Evolutionary conservation across 2,888 invertebrate species (phyloP).

Genomic region (Argyra leucocephala): DNA sequence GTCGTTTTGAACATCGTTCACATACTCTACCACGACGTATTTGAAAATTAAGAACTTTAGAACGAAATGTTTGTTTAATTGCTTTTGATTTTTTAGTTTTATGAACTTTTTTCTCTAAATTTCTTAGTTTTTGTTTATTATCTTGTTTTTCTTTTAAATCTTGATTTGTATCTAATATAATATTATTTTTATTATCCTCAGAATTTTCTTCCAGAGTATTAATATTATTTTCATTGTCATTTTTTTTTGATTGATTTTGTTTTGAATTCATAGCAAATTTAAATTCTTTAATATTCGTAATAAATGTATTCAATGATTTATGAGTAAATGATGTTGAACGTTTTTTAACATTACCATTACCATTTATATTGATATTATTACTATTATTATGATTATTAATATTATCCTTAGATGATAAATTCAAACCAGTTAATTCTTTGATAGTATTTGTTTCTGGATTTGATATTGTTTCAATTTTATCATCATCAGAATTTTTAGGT

Average conservation of each 20-base stretch:
- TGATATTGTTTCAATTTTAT: background rate
- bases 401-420: background rate
- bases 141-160: background rate
- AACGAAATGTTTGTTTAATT: slow-evolving; percentile 40
- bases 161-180: background rate
- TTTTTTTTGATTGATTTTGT: slow-evolving; percentile 24
- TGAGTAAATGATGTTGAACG: slow-evolving; percentile 41
- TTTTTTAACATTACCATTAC: slow-evolving; percentile 29
- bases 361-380: slow-evolving; percentile 19
- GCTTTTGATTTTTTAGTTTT: slow-evolving; percentile 41
- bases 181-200: slow-evolving; percentile 17
- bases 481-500: background rate
- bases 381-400: background rate
- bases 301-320: slow-evolving; percentile 37
- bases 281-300: slow-evolving; percentile 38
- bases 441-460: background rate
- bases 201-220: slow-evolving; percentile 21
- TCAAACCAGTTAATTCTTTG: background rate
- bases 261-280: slow-evolving; percentile 37
- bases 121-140: slow-evolving; percentile 9
- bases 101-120: slow-evolving; percentile 32
- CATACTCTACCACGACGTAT: slow-evolving; percentile 35
- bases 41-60: slow-evolving; percentile 38
- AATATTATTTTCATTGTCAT: slow-evolving; percentile 25
- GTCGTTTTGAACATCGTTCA: slow-evolving; percentile 38